Evolutionary conservation across 2,113 vertebrate species (phyloP), one percentile per base, ranked within the genome.

Genomic region (Carollia perspicillata): DNA sequence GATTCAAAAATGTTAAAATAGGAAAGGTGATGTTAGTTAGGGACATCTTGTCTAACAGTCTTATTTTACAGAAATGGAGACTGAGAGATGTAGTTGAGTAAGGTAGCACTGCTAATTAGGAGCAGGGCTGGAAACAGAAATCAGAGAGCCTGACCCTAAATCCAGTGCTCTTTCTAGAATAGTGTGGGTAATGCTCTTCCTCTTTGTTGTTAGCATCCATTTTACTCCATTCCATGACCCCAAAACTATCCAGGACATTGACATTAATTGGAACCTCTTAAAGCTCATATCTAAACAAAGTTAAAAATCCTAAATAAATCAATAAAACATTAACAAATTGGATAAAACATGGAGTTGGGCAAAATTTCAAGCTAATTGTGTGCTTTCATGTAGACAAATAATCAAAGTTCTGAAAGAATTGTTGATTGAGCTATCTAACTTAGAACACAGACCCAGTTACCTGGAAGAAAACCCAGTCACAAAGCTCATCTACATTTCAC

Each of bases 361-460:
- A 88, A 83, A 95, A 93, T 68, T 40, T 14, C 26, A 68, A 71
- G 49, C n/a, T 89, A 74, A 88, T 44, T 74, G 20, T 69, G 35
- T 83, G n/a, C 20, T 89, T 92, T 94, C 22, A 23, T 37, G 30
- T 23, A 88, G 58, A 75, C 44, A 92, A 96, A 95, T 92, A 55
- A 80, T 47, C 84, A 55, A 89, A 95, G 44, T 90, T 75, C 30
- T 87, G n/a, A 97, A 89, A 78, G 12, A 87, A 72, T 75, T 40
- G 2, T 53, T 95, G 53, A 86, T 51, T 44, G 13, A 55, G 35
- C 17, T 90, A 53, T 81, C 40, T 75, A 44, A 65, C 23, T 93
- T 18, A 92, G 37, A 84, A 60, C 28, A 93, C 53, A 94, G 60
- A 66, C 17, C 12, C 65, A 71, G 47, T 85, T 86, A 83, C 35